Evolutionary conservation across 2,888 invertebrate genomes (phyloP).

Genomic region (Dyspetes luteomarginatus): DNA sequence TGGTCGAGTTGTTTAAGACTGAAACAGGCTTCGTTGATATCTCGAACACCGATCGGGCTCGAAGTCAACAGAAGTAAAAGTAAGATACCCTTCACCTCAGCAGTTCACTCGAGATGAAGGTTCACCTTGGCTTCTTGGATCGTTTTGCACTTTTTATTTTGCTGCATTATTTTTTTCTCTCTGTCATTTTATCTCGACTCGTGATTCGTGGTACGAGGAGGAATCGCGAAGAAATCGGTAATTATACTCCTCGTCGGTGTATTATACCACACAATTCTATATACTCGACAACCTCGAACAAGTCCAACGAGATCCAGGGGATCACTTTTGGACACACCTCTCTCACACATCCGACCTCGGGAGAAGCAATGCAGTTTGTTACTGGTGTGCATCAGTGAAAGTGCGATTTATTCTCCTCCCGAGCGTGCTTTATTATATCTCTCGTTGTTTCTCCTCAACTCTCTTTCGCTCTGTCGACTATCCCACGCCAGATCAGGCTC

Average conservation of each 20-base stretch:
- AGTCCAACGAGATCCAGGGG: conserved; percentile 36
- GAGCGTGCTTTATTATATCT: conserved; percentile 20
- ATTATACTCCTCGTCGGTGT: conserved; percentile 55
- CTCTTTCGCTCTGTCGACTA: neutral
- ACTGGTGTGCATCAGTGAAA: conserved; percentile 28
- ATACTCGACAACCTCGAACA: conserved; percentile 60
- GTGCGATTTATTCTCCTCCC: conserved; percentile 45
- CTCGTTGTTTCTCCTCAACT: neutral
- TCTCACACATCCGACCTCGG: conserved; percentile 56
- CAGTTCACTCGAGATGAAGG: conserved; percentile 24
- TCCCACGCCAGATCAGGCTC: conserved; percentile 26
- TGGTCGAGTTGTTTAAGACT: neutral
- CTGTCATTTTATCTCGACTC: conserved; percentile 31
- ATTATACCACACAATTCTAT: conserved; percentile 54
- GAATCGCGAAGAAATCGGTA: conserved; percentile 63
- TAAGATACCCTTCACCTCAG: conserved; percentile 26
- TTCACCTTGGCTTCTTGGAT: conserved; percentile 46
- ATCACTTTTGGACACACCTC: conserved; percentile 39
- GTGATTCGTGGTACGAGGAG: conserved; percentile 41
- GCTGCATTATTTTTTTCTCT: neutral
- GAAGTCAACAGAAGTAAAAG: conserved; percentile 5
- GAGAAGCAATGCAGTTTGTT: conserved; percentile 33
- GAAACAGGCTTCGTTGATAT: neutral
- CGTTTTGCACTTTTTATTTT: neutral
- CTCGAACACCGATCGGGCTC: neutral